Percentiles rank a stretch among this genome's conserved stretches.
Evolutionary conservation across 1,140 invertebrate genomes (phyloP).

Genomic region (Drosophila ogumai): DNA sequence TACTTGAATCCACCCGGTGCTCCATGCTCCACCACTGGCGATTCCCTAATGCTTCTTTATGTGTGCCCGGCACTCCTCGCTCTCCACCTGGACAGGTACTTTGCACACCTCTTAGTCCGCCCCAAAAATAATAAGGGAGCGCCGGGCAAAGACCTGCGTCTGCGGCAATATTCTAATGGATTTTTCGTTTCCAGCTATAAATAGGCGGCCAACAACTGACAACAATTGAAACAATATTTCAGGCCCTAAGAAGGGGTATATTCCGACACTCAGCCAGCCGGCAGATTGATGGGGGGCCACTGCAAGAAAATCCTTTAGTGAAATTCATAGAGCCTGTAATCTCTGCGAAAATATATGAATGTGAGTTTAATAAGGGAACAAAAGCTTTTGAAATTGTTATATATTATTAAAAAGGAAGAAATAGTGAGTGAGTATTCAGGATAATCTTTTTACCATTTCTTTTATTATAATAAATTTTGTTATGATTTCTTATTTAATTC

Average conservation of each 20-base stretch:
- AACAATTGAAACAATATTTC: slow-evolving; percentile 43
- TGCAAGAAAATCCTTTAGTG: slow-evolving; percentile 6
- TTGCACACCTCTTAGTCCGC: slow-evolving; percentile 19
- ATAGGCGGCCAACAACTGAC: slow-evolving; percentile 31
- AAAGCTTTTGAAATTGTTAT: background rate
- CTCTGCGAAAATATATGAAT: background rate
- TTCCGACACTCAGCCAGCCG: background rate
- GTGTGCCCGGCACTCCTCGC: slow-evolving; percentile 13
- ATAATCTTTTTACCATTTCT: no score
- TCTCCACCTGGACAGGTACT: slow-evolving; percentile 25
- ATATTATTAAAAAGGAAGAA: no score
- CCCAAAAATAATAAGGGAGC: slow-evolving; percentile 3
- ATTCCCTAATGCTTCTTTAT: slow-evolving; percentile 64
- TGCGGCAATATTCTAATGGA: slow-evolving; percentile 67
- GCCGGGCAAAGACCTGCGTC: slow-evolving; percentile 7
- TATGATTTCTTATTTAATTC: no score
- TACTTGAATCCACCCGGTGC: slow-evolving; percentile 13
- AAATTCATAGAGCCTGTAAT: slow-evolving; percentile 2
- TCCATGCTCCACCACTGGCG: slow-evolving; percentile 2
- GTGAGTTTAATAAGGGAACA: no score
- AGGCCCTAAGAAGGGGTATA: slow-evolving; percentile 14
- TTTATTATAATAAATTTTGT: no score
- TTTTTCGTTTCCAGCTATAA: slow-evolving; percentile 44
- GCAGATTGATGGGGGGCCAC: slow-evolving; percentile 20
- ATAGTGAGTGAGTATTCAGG: no score